These are phyloP conservation scores for Lepidothrix coronata DNA, from an alignment of 2,113 vertebrate genomes.

Conservation along the genomic window DNA sequence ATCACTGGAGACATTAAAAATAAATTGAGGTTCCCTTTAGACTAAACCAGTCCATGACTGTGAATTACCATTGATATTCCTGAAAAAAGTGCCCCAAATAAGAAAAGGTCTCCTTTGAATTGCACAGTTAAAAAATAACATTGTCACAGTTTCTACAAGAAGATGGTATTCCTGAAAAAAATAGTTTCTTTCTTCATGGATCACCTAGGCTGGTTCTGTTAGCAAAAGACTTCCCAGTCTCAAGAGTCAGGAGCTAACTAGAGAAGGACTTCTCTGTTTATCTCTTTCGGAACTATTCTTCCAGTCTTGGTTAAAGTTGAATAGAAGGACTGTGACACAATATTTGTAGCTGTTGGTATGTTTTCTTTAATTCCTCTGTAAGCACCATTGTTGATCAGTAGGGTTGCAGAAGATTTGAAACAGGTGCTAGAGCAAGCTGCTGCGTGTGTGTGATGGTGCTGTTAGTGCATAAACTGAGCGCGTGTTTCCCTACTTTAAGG, in stretches of 20 bases:
- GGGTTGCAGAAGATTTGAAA: neutral
- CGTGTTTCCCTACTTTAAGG: neutral
- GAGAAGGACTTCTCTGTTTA: neutral
- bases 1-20: neutral
- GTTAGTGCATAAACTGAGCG: neutral
- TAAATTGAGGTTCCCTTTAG: neutral
- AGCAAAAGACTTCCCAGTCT: neutral
- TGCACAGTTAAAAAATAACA: neutral
- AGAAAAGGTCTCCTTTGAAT: neutral
- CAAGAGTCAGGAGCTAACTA: neutral
- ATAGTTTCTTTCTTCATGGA: neutral
- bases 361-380: neutral
- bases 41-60: neutral
- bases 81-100: neutral
- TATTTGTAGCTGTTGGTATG: neutral
- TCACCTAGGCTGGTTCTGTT: fast-evolving
- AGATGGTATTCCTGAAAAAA: neutral
- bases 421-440: neutral
- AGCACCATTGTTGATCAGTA: neutral
- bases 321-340: neutral
- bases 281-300: neutral
- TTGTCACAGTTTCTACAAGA: neutral
- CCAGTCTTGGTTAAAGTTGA: neutral
- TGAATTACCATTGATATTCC: neutral
- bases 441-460: neutral